Base-by-base conservation (phyloP, 2,113 vertebrate species). In the Nothoprocta perdicaria region DNA sequence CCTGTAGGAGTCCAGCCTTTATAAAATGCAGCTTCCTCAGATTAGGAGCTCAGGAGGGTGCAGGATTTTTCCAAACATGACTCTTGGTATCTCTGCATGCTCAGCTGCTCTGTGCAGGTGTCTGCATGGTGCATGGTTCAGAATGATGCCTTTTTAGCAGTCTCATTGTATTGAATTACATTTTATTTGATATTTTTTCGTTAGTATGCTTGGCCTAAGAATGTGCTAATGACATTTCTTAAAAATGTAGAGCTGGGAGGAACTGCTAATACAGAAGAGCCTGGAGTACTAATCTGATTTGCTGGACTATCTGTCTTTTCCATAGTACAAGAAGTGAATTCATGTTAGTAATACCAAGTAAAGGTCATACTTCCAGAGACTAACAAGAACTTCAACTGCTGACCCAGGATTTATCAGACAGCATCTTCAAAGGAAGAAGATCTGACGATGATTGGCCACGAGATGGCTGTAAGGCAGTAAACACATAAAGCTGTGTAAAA, bases 261-360 rank as follows among this genome's bases (percentile, higher is more conserved):
- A 84, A 81, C n/a, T 79, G 45, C 66, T 79, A 65, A 61, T 48
- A 5, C 0, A 9, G 43, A 75, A 65, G 53, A 92, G 24, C 41
- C 1, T 57, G 18, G 41, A 73, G n/a, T 41, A 35, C 52, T 84
- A 66, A 12, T 57, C 53, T 31, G 53, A 57, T 18, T 15, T 57
- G 53, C 27, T 57, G 17, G 53, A 57, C 27, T 29, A 31, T 57
- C 53, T 6, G 11, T 31, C 53, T 57, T 15, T 57, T 57, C 53
- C 53, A 27, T 29, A 29, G 85, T 88, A 78, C 88, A 92, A 92
- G 9, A 31, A 82, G 79, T 86, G 80, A 95, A 86, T 95, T 91
- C 52, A 78, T 91, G 76, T 84, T 92, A 76, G 80, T 23, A 88
- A 84, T 40, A 90, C 13, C 26, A 65, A 79, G 57, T 57, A 48